Evolutionary conservation across 2,888 invertebrate species (phyloP).

Genomic region (Tricholauxania praeusta): DNA sequence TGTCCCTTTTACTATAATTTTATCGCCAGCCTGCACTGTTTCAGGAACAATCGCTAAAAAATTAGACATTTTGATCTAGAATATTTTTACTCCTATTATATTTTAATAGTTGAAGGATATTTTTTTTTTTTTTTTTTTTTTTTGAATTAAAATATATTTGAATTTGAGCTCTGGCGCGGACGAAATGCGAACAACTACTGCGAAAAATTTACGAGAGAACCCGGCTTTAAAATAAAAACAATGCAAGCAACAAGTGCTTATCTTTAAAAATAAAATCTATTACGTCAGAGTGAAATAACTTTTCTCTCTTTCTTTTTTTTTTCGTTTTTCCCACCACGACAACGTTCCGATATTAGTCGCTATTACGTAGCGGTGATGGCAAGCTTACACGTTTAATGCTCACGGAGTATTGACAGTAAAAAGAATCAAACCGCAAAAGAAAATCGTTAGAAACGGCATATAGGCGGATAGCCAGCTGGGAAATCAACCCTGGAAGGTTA

Average conservation of each 20-base stretch:
- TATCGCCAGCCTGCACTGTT: conserved; percentile 53
- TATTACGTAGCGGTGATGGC: neutral
- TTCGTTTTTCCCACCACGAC: conserved; percentile 6
- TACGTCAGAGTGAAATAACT: conserved; percentile 47
- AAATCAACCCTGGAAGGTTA: too few species aligned
- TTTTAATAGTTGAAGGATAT: neutral
- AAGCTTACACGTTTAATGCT: neutral
- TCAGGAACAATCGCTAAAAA: conserved; percentile 58
- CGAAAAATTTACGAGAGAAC: conserved; percentile 39
- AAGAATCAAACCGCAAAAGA: neutral
- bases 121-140: too few species aligned
- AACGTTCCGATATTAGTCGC: conserved; percentile 5
- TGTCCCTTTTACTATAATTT: conserved; percentile 58
- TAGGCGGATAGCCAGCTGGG: too few species aligned
- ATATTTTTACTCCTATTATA: neutral
- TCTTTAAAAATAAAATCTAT: conserved; percentile 36
- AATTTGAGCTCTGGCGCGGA: conserved; percentile 28
- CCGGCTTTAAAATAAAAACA: conserved; percentile 45
- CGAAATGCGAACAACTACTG: conserved; percentile 42
- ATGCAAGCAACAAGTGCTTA: conserved; percentile 21
- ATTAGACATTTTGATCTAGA: conserved; percentile 51
- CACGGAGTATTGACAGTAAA: neutral
- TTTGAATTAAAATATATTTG: conserved; percentile 18
- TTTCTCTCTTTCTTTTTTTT: conserved; percentile 1
- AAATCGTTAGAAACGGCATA: too few species aligned